Evolutionary conservation across 2,888 invertebrate genomes (phyloP), one percentile per base, ranked within the genome.

Genomic region (Melipona bicolor): DNA sequence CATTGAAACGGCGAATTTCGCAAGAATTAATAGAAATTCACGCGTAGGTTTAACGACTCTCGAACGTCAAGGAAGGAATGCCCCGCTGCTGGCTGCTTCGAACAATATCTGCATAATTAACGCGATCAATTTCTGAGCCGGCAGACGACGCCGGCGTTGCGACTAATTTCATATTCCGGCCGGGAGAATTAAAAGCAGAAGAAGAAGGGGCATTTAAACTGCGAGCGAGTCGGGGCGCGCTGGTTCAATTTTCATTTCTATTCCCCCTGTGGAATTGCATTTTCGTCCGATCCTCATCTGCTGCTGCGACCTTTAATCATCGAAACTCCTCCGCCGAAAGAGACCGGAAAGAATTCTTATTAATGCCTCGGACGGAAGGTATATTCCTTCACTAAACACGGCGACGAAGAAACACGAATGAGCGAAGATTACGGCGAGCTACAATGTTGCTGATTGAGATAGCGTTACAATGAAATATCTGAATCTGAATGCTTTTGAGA

Each of bases 151-250:
- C 9, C 36, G 62, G 50, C 24, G 43, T 72, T 54, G 56, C 75
- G 79, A 81, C 67, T 79, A 87, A 87, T 88, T 88, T 83, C 81
- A 70, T 76, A 85, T 88, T 87, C 87, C 13, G 56, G 49, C n/a
- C 24, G 54, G 64, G 72, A 68, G 74, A 78, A 84, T 82, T 80
- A 75, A 78, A 85, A 59, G 59, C 72, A 50, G 76, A 73, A 2
- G 15, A 13, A 50, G 27, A 36, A 49, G 52, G 73, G 43, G 68
- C 78, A 74, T 78, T 77, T 54, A 32, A 43, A 67, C 65, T 24
- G 62, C 49, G 75, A 77, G n/a, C 61, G 54, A 61, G 65, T 56
- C 32, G 50, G 2, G 32, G 43, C 27, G 43, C 24, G 72, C 65
- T 54, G 62, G 61, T 83, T 56, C 74, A 71, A 77, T 84, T 85